These are phyloP conservation scores for Enteromius fasciolatus DNA, from an alignment of 2,797 vertebrate species.

Conservation along the genomic window DNA sequence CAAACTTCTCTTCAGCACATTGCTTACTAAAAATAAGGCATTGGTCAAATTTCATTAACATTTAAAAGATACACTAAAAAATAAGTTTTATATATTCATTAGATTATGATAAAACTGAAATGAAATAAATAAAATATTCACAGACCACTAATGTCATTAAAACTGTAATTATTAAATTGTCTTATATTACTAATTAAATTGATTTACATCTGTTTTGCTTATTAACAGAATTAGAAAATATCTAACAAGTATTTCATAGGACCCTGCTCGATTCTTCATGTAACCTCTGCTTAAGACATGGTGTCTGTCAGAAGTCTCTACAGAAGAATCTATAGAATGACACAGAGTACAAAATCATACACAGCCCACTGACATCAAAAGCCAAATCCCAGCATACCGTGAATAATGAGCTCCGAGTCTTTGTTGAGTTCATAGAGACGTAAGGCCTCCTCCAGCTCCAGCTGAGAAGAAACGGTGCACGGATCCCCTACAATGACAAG, in stretches of 20 bases:
- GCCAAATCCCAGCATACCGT: conserved; percentile 77
- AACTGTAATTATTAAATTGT: not conserved
- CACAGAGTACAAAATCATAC: not conserved
- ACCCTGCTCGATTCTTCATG: not conserved
- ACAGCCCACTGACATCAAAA: conserved; percentile 28
- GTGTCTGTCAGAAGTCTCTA: not conserved
- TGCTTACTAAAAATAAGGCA: too few relatives aligned
- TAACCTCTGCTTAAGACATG: not conserved
- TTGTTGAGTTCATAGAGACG: conserved; percentile 97
- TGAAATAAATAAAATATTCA: not conserved
- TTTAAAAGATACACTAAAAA: not conserved
- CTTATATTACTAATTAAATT: not conserved
- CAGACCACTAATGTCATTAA: not conserved
- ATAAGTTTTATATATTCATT: not conserved
- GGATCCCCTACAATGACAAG: conserved; percentile 86
- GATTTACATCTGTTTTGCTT: not conserved
- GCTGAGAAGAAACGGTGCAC: conserved; percentile 96
- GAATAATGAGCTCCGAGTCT: conserved; percentile 97
- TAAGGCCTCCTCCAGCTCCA: conserved; percentile 97
- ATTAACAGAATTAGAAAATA: not conserved
- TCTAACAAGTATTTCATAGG: not conserved
- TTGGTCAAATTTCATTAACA: not conserved
- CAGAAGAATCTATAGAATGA: not conserved
- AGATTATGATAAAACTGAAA: not conserved
- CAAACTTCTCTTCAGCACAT: not conserved